phyloP scores from a whole-genome alignment of 2,888 invertebrate species.

The Merodon equestris region DNA sequence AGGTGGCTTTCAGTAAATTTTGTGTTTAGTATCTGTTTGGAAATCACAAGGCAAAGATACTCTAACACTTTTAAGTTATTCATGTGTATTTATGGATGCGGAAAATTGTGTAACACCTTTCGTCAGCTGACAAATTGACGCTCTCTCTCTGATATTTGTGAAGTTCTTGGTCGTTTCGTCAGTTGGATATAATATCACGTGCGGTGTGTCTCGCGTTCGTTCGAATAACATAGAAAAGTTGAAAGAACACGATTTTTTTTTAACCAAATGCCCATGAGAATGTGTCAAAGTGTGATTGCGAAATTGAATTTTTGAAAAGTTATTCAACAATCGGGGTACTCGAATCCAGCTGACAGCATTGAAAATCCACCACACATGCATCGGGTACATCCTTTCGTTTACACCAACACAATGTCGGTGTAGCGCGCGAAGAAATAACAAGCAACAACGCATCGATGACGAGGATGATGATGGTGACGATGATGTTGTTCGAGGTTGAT shows the following conservation, averaged over 20 bases:
- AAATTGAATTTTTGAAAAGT: conserved; percentile 42
- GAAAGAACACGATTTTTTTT: too few species aligned
- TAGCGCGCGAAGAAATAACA: conserved; percentile 44
- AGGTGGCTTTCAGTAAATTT: conserved; percentile 40
- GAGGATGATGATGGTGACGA: conserved; percentile 29
- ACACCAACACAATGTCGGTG: conserved; percentile 30
- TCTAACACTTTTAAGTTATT: background rate
- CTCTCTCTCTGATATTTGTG: too few species aligned
- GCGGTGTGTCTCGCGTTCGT: too few species aligned
- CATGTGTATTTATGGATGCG: background rate
- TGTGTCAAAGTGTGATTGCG: background rate
- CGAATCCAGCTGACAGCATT: conserved; percentile 57
- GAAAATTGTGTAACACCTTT: conserved; percentile 51
- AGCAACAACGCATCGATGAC: conserved; percentile 25
- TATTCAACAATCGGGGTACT: conserved; percentile 52
- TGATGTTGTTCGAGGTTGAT: conserved; percentile 50
- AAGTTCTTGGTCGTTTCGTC: too few species aligned
- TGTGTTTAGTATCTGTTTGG: background rate
- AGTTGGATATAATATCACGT: too few species aligned
- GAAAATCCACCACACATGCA: conserved; percentile 24
- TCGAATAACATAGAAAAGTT: too few species aligned
- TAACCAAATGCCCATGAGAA: too few species aligned
- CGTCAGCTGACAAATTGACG: too few species aligned
- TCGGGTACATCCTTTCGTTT: conserved; percentile 15
- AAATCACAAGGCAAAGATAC: background rate